phyloP scores from a whole-genome alignment of 2,113 vertebrate genomes.

The Stegostoma tigrinum region DNA sequence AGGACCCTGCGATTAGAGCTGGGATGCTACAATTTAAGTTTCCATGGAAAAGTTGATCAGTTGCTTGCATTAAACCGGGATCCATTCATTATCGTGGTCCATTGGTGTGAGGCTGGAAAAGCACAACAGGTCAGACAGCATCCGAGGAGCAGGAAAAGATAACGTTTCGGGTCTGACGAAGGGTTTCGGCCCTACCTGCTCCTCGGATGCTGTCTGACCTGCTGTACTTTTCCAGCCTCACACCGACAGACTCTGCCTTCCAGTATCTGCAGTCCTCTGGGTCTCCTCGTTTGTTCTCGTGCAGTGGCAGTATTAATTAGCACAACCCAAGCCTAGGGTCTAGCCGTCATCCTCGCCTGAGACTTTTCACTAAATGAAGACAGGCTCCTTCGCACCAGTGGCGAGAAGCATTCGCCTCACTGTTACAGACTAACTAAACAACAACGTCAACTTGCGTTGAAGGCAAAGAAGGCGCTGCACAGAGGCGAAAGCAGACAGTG shows the following conservation, averaged over 20 bases:
- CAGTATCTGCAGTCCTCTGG: too few species aligned
- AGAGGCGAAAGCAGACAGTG: neutral
- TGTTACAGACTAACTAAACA: neutral
- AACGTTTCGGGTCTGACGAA: too few species aligned
- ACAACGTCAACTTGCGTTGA: neutral
- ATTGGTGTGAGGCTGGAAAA: too few species aligned
- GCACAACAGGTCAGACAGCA: too few species aligned
- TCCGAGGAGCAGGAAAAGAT: too few species aligned
- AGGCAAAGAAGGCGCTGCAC: neutral
- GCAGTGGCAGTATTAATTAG: neutral
- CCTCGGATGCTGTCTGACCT: too few species aligned
- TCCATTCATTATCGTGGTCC: neutral
- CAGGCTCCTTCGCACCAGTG: neutral
- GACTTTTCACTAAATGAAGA: neutral
- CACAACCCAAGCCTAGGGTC: neutral
- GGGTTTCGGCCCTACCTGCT: too few species aligned
- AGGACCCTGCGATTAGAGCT: neutral
- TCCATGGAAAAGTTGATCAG: neutral
- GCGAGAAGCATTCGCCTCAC: neutral
- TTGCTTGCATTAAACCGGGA: neutral
- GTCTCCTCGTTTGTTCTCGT: neutral
- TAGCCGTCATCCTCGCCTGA: neutral
- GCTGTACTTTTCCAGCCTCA: too few species aligned
- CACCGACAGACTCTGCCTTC: too few species aligned
- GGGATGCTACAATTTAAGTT: neutral